Evolutionary conservation across 2,888 invertebrate genomes (phyloP).

Genomic region (Merodon equestris): DNA sequence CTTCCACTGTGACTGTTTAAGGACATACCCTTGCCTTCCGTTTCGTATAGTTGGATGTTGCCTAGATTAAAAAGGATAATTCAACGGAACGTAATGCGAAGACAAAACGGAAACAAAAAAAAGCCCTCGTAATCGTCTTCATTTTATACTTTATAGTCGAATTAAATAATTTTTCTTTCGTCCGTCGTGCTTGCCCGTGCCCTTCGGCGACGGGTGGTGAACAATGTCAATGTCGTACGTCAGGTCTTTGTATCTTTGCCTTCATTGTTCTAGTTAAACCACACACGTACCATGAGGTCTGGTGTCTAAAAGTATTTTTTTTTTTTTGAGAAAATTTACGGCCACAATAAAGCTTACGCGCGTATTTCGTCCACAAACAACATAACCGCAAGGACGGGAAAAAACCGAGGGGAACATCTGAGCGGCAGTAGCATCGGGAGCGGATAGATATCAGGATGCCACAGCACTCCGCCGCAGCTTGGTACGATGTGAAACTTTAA

Average conservation of each 20-base stretch:
- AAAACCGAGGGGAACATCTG: slow-evolving; percentile 24
- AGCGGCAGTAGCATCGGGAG: not conserved
- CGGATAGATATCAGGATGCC: no score
- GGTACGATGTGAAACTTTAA: slow-evolving; percentile 28
- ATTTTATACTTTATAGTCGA: slow-evolving; percentile 61
- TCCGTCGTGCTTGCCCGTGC: slow-evolving; percentile 23
- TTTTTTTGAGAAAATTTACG: slow-evolving; percentile 46
- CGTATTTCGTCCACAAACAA: slow-evolving; percentile 41
- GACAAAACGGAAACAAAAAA: slow-evolving; percentile 38
- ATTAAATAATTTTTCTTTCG: slow-evolving; percentile 44
- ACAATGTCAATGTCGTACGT: slow-evolving; percentile 23
- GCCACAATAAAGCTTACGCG: slow-evolving; percentile 48
- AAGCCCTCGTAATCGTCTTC: slow-evolving; percentile 56
- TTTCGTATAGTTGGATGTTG: slow-evolving; percentile 53
- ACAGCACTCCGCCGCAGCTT: not conserved
- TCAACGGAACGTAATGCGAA: slow-evolving; percentile 40
- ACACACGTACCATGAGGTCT: not conserved
- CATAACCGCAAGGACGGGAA: slow-evolving; percentile 21
- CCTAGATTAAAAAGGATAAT: slow-evolving; percentile 66
- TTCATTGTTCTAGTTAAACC: not conserved
- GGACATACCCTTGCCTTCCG: no score
- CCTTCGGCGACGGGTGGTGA: no score
- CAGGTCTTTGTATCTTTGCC: slow-evolving; percentile 21
- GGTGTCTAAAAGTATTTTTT: slow-evolving; percentile 2
- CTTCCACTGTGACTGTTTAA: no score